Base-by-base conservation (phyloP, 2,888 invertebrate genomes). In the Dynastes tityus region DNA sequence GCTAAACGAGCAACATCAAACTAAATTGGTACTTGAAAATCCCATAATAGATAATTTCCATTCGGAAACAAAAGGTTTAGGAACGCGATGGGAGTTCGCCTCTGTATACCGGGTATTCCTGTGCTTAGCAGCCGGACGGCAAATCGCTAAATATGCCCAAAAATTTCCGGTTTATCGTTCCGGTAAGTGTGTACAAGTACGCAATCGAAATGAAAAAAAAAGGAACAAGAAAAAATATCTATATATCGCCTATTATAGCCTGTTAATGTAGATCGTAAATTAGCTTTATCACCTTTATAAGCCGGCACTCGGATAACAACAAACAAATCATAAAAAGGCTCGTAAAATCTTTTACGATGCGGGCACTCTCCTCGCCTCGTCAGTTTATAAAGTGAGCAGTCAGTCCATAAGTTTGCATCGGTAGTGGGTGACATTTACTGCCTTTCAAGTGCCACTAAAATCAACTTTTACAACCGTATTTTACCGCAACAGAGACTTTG, bases 371-470 rank as follows among this genome's bases (percentile, higher is more conserved):
- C 81, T 81, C 78, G 80, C 61, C 68, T 51, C 22, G 76, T 80
- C 73, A 80, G 79, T 86, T 85, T 86, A 87, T 84, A 85, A 84
- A 84, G 84, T 86, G 87, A 84, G 84, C 85, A 68, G 68, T 29
- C 68, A 84, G 83, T 81, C 84, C 83, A 85, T 86, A 86, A 87
- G 84, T 85, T 84, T 83, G 83, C 85, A 85, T 85, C 84, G 87
- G 86, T 85, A 85, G 85, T 87, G 85, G 85, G 85, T 88, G 91
- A 91, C 91, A 89, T 91, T 91, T 90, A 91, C 90, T 90, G 90
- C 89, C 90, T 88, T 89, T 90, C 90, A 90, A 91, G 90, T 89
- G 89, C 88, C 89, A 90, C 89, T 91, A 91, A 91, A 91, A 90
- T 89, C 88, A 88, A 87, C 89, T 89, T 90, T 86, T 90, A 90